Percentiles rank a stretch among this genome's conserved stretches.
These are phyloP conservation scores for Nesometra sesokonis DNA, from an alignment of 35 echinoderm and acorn worm genomes.

Conservation along the genomic window DNA sequence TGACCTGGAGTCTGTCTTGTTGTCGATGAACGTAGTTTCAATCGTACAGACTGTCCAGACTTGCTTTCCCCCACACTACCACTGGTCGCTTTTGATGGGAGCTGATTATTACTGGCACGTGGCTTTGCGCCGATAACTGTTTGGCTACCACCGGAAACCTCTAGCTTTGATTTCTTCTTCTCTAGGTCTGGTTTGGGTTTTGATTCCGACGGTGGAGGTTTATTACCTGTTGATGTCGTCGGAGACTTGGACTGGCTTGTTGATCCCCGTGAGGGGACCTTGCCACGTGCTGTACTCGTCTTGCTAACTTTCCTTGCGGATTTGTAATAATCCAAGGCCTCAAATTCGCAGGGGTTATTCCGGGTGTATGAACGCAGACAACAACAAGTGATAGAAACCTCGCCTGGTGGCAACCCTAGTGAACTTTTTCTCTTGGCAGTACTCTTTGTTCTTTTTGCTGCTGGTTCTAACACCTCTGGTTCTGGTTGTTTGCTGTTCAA, in stretches of 20 bases:
- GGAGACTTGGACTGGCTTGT: conserved; percentile 17
- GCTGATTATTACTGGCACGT: background rate
- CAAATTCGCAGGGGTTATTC: conserved; percentile 63
- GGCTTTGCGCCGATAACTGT: background rate
- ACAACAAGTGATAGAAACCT: conserved; percentile 42
- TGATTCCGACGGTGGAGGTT: conserved; percentile 4
- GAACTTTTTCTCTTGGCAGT: background rate
- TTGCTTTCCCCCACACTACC: background rate
- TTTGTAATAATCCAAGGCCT: conserved; percentile 73
- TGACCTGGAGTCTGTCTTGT: background rate
- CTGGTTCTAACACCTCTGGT: background rate
- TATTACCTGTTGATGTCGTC: conserved; percentile 17
- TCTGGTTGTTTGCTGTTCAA: background rate
- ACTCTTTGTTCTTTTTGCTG: conserved; percentile 3
- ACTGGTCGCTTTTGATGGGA: background rate
- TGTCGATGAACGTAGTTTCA: background rate
- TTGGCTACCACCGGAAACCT: background rate
- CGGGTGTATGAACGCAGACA: conserved; percentile 74
- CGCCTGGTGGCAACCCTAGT: conserved; percentile 1
- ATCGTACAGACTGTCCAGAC: background rate
- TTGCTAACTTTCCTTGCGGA: conserved; percentile 39
- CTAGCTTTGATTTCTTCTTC: background rate
- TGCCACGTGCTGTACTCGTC: conserved; percentile 38
- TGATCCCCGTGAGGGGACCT: conserved; percentile 3
- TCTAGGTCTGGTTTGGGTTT: conserved; percentile 13